Base-by-base conservation (phyloP, 1,140 invertebrate species). In the Drosophila ananassae region DNA sequence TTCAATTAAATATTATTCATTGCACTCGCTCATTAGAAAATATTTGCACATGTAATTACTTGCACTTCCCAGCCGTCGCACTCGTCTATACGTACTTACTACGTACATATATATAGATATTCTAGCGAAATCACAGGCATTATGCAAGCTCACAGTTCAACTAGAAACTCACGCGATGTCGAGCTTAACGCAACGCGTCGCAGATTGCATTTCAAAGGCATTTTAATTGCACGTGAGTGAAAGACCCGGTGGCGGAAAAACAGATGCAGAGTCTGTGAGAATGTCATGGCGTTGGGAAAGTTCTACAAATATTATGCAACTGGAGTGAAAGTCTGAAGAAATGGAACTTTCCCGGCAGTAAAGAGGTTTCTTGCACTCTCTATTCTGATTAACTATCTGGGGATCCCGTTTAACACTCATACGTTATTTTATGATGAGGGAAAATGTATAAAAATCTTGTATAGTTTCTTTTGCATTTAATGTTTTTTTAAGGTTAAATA, bases 31-130 rank as follows among this genome's bases (percentile, higher is more conserved):
- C 77, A 87, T 85, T 85, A 85, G 78, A 82, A 74, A 87, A 75
- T 85, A 87, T 82, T 85, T 85, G 78, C 79, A 84, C 71, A 82
- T 82, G 78, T 77, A 84, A 80, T 84, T 84, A 84, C 73, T 79
- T 81, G 64, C 73, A 63, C 47, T 66, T 58, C 50, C 41, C 54
- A 12, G 39, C 24, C 22, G 9, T 21, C 24, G 21, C 24, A 57
- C 24, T 37, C 58, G 21, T 21, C 59, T 32, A n/a, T 6, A 51
- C 7, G 10, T 3, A 39, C 17, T 7, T 56, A 10, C 30, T 3
- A 39, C 17, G 10, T 56, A 10, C 30, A 73, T 41, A 61, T 57
- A 34, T 60, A 13, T 24, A 10, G 30, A 58, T 57, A 37, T 60
- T 59, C 25, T 34, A 25, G 44, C 25, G 3, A 63, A 63, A 63